Evolutionary conservation across 2,888 invertebrate genomes (phyloP).

Genomic region (Yponomeuta plumbellus): DNA sequence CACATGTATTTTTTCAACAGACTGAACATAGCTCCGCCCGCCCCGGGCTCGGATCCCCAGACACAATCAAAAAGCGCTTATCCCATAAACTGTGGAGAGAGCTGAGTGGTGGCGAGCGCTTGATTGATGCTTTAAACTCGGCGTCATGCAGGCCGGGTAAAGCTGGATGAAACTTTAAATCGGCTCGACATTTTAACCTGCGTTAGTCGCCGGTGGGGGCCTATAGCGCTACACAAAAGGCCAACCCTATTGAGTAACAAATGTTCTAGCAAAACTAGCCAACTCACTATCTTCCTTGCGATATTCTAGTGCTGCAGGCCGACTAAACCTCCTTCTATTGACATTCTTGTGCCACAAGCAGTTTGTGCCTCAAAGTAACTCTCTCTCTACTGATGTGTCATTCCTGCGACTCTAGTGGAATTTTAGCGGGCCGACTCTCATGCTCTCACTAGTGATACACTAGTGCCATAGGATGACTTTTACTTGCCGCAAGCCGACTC

Average conservation of each 20-base stretch:
- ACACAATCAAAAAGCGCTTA: constrained; percentile 38
- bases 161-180: constrained; percentile 58
- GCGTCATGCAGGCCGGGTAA: constrained; percentile 33
- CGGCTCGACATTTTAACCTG: constrained; percentile 43
- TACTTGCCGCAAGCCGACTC: too few relatives aligned
- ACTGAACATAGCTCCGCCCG: background rate
- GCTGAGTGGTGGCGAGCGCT: constrained; percentile 22
- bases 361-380: too few relatives aligned
- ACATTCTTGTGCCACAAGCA: too few relatives aligned
- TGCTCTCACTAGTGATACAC: too few relatives aligned
- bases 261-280: background rate
- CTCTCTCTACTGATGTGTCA: too few relatives aligned
- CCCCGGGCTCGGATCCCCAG: constrained; percentile 15
- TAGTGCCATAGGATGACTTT: too few relatives aligned
- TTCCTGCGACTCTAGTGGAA: too few relatives aligned
- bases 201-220: constrained; percentile 22
- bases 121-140: constrained; percentile 59
- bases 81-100: constrained; percentile 29
- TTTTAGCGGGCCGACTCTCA: too few relatives aligned
- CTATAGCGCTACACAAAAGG: background rate
- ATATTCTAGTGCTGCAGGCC: too few relatives aligned
- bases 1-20: background rate
- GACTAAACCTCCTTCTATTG: too few relatives aligned
- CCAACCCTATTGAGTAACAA: background rate
- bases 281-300: background rate